phyloP scores from a whole-genome alignment of 2,797 vertebrate species.

The Lepilemur septentrionalis region DNA sequence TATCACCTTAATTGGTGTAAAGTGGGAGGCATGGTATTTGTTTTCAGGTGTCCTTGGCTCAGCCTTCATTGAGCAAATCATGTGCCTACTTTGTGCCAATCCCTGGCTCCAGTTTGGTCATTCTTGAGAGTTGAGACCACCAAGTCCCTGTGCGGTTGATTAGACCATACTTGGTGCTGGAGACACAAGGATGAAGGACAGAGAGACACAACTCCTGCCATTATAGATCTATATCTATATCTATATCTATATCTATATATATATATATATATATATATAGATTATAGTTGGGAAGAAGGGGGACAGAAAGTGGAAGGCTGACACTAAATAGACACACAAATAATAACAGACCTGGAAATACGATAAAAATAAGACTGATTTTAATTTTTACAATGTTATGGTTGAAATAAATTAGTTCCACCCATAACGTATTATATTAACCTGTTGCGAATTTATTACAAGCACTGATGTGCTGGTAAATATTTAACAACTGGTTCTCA shows the following conservation, averaged over 20 bases:
- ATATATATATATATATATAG: too few species aligned
- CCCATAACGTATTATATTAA: neutral
- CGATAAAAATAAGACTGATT: conserved; percentile 33
- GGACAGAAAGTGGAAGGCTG: neutral
- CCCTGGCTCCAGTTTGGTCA: neutral
- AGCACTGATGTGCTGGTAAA: neutral
- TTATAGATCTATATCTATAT: neutral
- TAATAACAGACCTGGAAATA: neutral
- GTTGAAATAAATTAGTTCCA: neutral
- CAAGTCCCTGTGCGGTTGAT: neutral
- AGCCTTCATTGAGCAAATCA: neutral
- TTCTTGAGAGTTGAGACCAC: neutral
- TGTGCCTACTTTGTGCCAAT: neutral
- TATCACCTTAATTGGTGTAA: neutral
- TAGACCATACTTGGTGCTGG: neutral
- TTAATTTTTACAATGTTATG: neutral
- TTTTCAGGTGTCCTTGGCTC: neutral
- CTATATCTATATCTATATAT: too few species aligned
- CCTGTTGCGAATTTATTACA: neutral
- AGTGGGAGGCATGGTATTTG: neutral
- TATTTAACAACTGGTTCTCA: neutral
- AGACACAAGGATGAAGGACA: neutral
- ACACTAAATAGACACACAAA: neutral
- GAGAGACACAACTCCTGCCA: neutral
- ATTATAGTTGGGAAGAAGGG: too few species aligned